These are phyloP conservation scores for Ceratitis capitata DNA, from an alignment of 1,140 invertebrate species.

Conservation along the genomic window DNA sequence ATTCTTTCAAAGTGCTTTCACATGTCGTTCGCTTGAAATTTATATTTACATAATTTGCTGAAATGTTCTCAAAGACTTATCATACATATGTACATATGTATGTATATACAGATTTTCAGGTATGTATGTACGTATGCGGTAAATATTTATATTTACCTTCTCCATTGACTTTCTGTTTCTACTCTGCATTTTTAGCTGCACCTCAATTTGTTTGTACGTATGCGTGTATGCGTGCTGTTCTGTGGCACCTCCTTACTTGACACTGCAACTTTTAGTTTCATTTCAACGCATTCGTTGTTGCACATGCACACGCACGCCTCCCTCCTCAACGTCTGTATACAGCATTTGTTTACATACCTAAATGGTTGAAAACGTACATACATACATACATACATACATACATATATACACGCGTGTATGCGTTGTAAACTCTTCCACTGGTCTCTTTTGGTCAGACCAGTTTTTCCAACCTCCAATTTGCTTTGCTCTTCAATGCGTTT, in stretches of 20 bases:
- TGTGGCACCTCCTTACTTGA: background rate
- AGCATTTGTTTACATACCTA: background rate
- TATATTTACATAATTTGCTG: background rate
- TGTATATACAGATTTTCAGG: background rate
- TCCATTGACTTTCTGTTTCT: slow-evolving; percentile 15
- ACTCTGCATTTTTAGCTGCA: background rate
- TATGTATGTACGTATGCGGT: background rate
- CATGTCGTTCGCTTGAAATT: background rate
- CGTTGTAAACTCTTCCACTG: slow-evolving; percentile 3
- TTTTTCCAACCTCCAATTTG: background rate
- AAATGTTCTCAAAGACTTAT: no score
- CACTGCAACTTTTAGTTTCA: slow-evolving; percentile 19
- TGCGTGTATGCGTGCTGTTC: no score
- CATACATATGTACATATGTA: background rate
- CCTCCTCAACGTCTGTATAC: no score
- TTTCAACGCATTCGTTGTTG: background rate
- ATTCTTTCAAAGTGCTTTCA: background rate
- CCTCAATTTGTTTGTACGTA: no score
- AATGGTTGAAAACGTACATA: background rate
- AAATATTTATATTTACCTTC: background rate
- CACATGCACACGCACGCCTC: background rate
- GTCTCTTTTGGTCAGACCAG: slow-evolving; percentile 4
- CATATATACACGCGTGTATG: background rate
- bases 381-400: background rate
- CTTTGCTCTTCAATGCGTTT: background rate